Conservation (phyloP, 2,113 vertebrate species). For the Petroica traversi region DNA sequence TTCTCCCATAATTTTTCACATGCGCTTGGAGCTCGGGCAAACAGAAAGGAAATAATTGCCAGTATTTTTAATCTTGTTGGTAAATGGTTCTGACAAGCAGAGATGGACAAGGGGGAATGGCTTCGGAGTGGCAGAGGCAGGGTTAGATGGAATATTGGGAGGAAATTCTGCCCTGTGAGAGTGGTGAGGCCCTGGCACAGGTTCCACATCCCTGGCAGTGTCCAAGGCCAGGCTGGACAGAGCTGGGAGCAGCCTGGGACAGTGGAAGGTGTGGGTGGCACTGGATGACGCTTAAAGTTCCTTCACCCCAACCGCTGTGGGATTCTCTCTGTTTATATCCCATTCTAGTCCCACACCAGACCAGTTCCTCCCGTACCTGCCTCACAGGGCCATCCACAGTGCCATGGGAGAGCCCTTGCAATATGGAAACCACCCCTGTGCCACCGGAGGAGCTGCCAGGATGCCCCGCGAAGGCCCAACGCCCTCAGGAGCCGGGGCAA, state of each 20-base stretch:
- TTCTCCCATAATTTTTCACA: neutral
- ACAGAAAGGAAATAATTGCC: neutral
- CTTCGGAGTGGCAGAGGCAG: neutral
- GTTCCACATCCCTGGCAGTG: neutral
- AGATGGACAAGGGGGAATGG: neutral
- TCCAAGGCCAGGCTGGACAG: neutral
- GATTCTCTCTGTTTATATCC: accelerated
- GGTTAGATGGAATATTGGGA: neutral
- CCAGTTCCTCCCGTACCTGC: neutral
- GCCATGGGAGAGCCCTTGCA: accelerated
- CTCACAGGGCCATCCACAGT: accelerated
- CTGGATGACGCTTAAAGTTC: accelerated
- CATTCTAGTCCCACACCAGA: neutral
- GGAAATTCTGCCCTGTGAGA: neutral
- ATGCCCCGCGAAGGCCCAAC: too few relatives aligned
- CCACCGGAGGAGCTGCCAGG: accelerated
- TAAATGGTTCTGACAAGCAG: neutral
- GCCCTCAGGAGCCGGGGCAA: accelerated
- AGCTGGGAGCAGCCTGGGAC: neutral
- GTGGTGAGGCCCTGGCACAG: neutral
- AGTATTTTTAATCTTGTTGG: neutral
- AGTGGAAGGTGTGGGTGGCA: neutral
- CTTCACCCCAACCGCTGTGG: neutral
- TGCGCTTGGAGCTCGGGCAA: neutral
- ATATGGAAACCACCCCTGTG: accelerated